Evolutionary conservation across 2,888 invertebrate species (phyloP).

Genomic region (Herminia tarsipennalis): DNA sequence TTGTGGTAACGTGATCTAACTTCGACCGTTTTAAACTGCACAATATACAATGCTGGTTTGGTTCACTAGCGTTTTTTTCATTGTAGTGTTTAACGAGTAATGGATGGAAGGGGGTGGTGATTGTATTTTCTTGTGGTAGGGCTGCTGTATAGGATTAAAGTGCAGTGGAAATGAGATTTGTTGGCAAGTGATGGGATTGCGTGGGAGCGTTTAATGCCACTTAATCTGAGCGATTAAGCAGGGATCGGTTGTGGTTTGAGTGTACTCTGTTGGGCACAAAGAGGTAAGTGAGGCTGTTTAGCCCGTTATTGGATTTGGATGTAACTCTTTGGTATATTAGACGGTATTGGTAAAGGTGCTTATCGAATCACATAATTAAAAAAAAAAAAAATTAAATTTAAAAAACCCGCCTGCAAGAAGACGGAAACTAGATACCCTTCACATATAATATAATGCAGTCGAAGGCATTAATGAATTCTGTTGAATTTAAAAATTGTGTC

Average conservation of each 20-base stretch:
- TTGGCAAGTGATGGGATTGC: conserved; percentile 77
- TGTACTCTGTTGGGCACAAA: conserved; percentile 49
- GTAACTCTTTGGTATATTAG: conserved; percentile 10
- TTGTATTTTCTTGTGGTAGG: conserved; percentile 11
- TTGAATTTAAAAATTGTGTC: too few relatives aligned
- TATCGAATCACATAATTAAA: too few relatives aligned
- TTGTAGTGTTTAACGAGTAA: conserved; percentile 18
- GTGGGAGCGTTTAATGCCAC: conserved; percentile 72
- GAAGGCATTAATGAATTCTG: too few relatives aligned
- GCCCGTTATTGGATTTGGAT: conserved; percentile 56
- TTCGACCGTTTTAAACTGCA: conserved; percentile 18
- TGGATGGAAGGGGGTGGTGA: conserved; percentile 30
- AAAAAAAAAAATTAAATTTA: too few relatives aligned
- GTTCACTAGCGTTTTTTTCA: background rate
- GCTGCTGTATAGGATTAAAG: conserved; percentile 64
- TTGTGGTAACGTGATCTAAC: background rate
- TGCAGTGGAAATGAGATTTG: conserved; percentile 81
- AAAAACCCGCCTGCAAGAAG: too few relatives aligned
- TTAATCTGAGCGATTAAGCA: conserved; percentile 73
- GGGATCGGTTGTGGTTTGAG: conserved; percentile 51
- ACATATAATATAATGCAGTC: too few relatives aligned
- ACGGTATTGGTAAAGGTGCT: too few relatives aligned
- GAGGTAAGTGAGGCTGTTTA: conserved; percentile 40
- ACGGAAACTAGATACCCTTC: too few relatives aligned
- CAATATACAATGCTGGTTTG: conserved; percentile 47